Evolutionary conservation across 2,888 invertebrate species (phyloP).

Genomic region (Nesidiocoris tenuis): DNA sequence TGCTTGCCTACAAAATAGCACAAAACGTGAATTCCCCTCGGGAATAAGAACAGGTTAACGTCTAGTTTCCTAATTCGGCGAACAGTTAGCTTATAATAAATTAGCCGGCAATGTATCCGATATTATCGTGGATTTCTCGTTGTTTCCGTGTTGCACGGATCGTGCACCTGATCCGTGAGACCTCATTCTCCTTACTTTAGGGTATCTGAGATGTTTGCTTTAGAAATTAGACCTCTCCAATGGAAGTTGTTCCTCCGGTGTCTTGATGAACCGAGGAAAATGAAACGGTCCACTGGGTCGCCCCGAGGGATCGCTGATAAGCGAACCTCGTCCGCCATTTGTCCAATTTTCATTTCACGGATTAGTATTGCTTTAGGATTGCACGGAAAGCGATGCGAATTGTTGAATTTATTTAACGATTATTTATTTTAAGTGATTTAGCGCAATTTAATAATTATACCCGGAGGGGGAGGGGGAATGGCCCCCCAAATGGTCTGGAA

Average conservation of each 20-base stretch:
- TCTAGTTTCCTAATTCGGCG: too few species aligned
- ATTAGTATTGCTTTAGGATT: background rate
- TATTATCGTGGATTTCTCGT: background rate
- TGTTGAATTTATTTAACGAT: too few species aligned
- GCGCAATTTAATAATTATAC: too few species aligned
- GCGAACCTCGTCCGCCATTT: background rate
- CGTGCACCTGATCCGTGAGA: constrained; percentile 36
- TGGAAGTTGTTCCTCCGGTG: constrained; percentile 19
- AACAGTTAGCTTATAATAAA: background rate
- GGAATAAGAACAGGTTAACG: too few species aligned
- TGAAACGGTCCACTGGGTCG: constrained; percentile 33
- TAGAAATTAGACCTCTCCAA: background rate
- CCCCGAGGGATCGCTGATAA: background rate
- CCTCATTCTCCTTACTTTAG: background rate
- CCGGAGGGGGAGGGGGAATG: too few species aligned
- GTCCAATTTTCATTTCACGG: constrained; percentile 7
- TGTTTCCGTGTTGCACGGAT: background rate
- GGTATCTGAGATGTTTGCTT: background rate
- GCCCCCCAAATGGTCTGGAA: too few species aligned
- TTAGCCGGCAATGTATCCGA: background rate
- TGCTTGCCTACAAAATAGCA: too few species aligned
- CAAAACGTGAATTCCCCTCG: too few species aligned
- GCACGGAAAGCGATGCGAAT: too few species aligned
- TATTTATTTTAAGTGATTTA: too few species aligned
- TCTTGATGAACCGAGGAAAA: constrained; percentile 24